Percentiles rank a stretch among this genome's conserved stretches.
phyloP scores from a whole-genome alignment of 2,888 invertebrate genomes.

The Acleris laterana region DNA sequence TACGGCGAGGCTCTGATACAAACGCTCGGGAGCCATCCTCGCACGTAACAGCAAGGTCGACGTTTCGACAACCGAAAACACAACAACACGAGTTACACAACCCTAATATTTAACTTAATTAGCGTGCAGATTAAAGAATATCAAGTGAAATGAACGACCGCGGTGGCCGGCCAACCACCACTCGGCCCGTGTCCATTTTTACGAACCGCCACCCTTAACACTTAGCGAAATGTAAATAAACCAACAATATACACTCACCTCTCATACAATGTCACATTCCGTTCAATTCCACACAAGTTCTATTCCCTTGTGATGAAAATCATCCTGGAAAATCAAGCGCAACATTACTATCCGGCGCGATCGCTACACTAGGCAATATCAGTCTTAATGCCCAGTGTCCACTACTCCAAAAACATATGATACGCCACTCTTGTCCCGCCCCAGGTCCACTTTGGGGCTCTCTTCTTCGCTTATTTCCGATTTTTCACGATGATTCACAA shows the following conservation, averaged over 20 bases:
- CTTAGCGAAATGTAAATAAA: constrained; percentile 78
- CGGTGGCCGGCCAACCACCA: constrained; percentile 62
- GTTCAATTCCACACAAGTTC: constrained; percentile 80
- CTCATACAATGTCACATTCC: constrained; percentile 85
- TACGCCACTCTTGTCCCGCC: constrained; percentile 75
- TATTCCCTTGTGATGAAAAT: constrained; percentile 77
- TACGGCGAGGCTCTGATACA: constrained; percentile 37
- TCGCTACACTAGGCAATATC: constrained; percentile 81
- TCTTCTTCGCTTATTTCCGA: constrained; percentile 63
- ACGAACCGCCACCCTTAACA: constrained; percentile 62
- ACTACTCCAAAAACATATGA: constrained; percentile 83
- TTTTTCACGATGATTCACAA: constrained; percentile 71
- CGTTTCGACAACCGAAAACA: constrained; percentile 64
- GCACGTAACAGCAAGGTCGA: constrained; percentile 55
- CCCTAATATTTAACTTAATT: constrained; percentile 40
- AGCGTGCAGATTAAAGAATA: constrained; percentile 30
- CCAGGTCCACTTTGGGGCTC: constrained; percentile 61
- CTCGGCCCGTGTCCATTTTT: constrained; percentile 67
- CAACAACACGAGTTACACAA: constrained; percentile 72
- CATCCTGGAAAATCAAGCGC: constrained; percentile 79
- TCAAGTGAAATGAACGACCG: constrained; percentile 49
- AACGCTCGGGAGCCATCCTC: constrained; percentile 52
- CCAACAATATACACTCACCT: constrained; percentile 75
- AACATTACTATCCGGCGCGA: constrained; percentile 75
- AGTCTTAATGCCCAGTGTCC: constrained; percentile 80